Percentiles rank a stretch among this genome's conserved stretches.
phyloP scores from a whole-genome alignment of 2,113 vertebrate species.

The Cyanoramphus novaezelandiae region DNA sequence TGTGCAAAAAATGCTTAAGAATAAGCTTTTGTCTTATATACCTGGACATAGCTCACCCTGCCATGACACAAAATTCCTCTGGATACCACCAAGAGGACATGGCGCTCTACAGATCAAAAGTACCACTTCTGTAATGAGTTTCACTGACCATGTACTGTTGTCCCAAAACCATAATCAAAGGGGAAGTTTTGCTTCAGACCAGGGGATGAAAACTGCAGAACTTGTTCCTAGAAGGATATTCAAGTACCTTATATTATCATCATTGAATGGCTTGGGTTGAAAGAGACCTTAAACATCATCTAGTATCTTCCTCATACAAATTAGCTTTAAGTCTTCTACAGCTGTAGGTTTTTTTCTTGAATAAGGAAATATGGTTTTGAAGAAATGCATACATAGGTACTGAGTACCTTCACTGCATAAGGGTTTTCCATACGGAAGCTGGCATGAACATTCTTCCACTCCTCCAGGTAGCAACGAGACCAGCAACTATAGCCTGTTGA shows the following conservation, averaged over 20 bases:
- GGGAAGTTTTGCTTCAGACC: not conserved
- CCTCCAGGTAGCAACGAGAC: fast-evolving
- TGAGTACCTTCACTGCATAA: fast-evolving
- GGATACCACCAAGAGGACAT: not conserved
- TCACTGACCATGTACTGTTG: fast-evolving
- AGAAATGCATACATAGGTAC: not conserved
- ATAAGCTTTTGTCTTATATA: not conserved
- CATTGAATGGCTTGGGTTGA: not conserved
- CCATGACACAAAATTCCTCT: not conserved
- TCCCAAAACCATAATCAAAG: not conserved
- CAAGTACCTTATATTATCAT: not conserved
- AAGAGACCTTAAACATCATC: not conserved
- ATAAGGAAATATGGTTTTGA: not conserved
- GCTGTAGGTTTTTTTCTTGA: not conserved
- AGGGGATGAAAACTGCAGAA: not conserved
- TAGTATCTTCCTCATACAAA: not conserved
- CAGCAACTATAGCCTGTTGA: fast-evolving
- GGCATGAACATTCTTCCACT: not conserved
- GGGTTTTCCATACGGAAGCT: fast-evolving
- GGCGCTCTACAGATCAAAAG: not conserved
- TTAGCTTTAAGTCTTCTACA: fast-evolving
- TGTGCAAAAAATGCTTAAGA: not conserved
- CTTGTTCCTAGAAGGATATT: not conserved
- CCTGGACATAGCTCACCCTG: no score
- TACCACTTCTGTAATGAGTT: not conserved